Base-by-base conservation (phyloP, 1,140 invertebrate genomes). In the Pseudobourletiella spinata region DNA sequence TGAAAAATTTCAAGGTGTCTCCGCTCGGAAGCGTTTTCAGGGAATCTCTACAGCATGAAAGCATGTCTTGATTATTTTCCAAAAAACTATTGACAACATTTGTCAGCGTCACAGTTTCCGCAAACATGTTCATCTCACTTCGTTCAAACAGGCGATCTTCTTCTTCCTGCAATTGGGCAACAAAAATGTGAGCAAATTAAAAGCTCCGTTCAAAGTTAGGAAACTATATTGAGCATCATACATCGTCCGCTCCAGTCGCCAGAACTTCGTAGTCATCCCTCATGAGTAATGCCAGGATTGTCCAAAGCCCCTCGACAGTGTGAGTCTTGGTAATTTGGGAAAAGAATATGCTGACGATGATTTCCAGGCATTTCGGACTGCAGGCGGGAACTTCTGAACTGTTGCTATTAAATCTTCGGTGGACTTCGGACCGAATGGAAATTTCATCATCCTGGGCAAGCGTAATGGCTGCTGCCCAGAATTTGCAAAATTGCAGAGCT, bases 71-170 rank as follows among this genome's bases (percentile, higher is more conserved):
- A n/a, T 51, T 14, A 15, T 24, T n/a, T 14, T 8, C 15, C 11
- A 55, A 20, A 26, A 16, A 55, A 2, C 39, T n/a, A 20, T 15
- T 6, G 16, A 66, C 54, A 8, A 72, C 44, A 18, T 72, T 67
- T 26, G 68, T 64, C 44, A 78, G 67, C 2, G 58, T 39, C 1
- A 76, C 48, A 15, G 73, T 70, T 65, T 80, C 79, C 58, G 70
- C 65, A 63, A 74, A 79, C 18, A 75, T 73, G 65, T 80, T 80
- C 72, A 79, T 74, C 69, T 79, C 78, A 54, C 77, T 76, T 67
- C 75, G 77, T 59, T 80, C 78, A 73, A 80, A 80, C 8, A 78
- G 68, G 54, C 77, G 66, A 28, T 77, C 75, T 56, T 75, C 75
- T 46, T 73, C 72, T 11, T 73, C 69, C 74, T 77, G 61, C n/a